Conservation (phyloP, 2,888 invertebrate species). For the Rhodophaea formosa region DNA sequence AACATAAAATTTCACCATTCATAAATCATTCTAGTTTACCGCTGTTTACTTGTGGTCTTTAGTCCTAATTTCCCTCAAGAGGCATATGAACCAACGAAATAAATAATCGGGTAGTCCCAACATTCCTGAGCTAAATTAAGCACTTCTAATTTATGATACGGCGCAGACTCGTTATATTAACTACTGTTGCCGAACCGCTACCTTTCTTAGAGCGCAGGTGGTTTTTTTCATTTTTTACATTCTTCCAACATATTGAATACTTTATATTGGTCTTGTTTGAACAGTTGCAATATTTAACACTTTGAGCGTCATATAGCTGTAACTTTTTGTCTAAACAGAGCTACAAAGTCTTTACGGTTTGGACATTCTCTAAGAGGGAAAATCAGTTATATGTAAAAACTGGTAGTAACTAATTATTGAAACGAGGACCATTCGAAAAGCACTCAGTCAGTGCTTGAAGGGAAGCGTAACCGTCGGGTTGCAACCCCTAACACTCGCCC, state of each 20-base stretch:
- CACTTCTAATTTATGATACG: constrained; percentile 8
- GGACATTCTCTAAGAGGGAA: too few relatives aligned
- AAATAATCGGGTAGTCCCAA: constrained; percentile 3
- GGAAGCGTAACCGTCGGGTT: too few relatives aligned
- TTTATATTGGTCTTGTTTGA: too few relatives aligned
- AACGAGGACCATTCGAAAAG: too few relatives aligned
- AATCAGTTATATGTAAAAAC: too few relatives aligned
- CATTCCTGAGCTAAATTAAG: constrained; percentile 16
- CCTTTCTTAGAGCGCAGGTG: background rate
- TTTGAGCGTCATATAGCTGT: too few relatives aligned
- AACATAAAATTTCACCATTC: background rate
- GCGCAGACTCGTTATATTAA: background rate
- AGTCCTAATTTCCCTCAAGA: background rate
- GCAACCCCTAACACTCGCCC: too few relatives aligned
- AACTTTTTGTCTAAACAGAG: too few relatives aligned
- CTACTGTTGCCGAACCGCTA: background rate
- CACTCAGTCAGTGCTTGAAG: too few relatives aligned
- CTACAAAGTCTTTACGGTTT: too few relatives aligned
- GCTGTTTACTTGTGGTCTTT: background rate
- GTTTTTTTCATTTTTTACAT: background rate
- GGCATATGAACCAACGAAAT: background rate
- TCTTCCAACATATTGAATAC: background rate
- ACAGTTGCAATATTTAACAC: too few relatives aligned
- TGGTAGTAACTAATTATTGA: too few relatives aligned
- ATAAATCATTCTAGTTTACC: background rate